Conservation (phyloP, 2,888 invertebrate species). For the Drosophila neonasuta region DNA sequence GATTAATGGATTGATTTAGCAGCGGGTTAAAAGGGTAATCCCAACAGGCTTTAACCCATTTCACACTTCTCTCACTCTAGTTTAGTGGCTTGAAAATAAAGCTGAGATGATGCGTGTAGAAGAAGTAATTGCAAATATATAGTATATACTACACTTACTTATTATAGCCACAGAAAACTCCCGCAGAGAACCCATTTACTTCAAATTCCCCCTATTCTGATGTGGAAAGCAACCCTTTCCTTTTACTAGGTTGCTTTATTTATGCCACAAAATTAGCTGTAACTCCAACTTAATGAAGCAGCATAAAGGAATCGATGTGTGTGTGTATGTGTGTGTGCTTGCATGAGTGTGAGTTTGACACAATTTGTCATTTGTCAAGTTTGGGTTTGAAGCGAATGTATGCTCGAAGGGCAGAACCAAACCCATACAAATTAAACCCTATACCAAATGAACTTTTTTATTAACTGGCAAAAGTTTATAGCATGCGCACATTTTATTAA, state of each 20-base stretch:
- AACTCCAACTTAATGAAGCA: conserved; percentile 2
- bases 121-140: not conserved
- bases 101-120: too few relatives aligned
- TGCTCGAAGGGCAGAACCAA: conserved; percentile 8
- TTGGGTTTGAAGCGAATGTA: conserved; percentile 13
- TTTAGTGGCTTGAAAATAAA: too few relatives aligned
- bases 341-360: conserved; percentile 4
- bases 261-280: conserved; percentile 25
- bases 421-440: conserved; percentile 38
- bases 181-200: not conserved
- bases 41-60: not conserved
- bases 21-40: not conserved
- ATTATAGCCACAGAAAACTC: not conserved
- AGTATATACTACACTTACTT: not conserved
- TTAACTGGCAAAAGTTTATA: conserved; percentile 63
- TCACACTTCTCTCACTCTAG: not conserved
- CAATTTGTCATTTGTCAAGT: conserved; percentile 62
- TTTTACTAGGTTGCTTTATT: conserved; percentile 2
- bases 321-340: conserved; percentile 10
- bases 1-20: not conserved
- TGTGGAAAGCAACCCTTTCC: conserved; percentile 1
- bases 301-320: conserved; percentile 10
- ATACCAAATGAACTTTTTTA: conserved; percentile 58
- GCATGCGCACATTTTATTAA: conserved; percentile 62
- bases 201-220: too few relatives aligned